These are phyloP conservation scores for Tanypteryx hageni DNA, from an alignment of 2,888 invertebrate species.

Conservation along the genomic window DNA sequence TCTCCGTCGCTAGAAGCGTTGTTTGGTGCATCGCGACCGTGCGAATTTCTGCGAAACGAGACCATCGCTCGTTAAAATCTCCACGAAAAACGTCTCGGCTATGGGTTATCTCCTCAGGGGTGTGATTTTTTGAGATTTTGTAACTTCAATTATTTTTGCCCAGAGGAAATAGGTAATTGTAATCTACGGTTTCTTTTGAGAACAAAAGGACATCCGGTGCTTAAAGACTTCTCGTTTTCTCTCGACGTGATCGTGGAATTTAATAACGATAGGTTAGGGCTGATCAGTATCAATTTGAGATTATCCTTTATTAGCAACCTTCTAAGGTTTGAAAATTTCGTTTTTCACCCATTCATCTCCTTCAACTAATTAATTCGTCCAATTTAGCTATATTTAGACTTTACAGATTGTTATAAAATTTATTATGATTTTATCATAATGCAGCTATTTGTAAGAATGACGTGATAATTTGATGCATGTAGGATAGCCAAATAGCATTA, in stretches of 20 bases:
- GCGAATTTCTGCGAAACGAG: not conserved
- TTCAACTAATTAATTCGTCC: not conserved
- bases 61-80: conserved; percentile 13
- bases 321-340: not conserved
- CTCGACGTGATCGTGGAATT: not conserved
- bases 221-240: not conserved
- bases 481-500: not conserved
- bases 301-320: not conserved
- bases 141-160: not conserved
- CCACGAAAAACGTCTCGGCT: not conserved
- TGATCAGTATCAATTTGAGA: not conserved
- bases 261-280: not conserved
- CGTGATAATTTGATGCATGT: not conserved
- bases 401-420: too few relatives aligned
- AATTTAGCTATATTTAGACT: not conserved
- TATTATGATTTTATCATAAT: too few relatives aligned
- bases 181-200: not conserved
- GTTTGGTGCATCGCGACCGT: too few relatives aligned
- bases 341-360: not conserved
- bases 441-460: too few relatives aligned
- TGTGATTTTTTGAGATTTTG: not conserved
- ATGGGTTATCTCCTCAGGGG: not conserved
- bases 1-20: not conserved
- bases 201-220: not conserved
- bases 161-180: not conserved